Percentiles rank a stretch among this genome's conserved stretches.
These are phyloP conservation scores for Pollenia amentaria DNA, from an alignment of 2,888 invertebrate genomes.

Conservation along the genomic window DNA sequence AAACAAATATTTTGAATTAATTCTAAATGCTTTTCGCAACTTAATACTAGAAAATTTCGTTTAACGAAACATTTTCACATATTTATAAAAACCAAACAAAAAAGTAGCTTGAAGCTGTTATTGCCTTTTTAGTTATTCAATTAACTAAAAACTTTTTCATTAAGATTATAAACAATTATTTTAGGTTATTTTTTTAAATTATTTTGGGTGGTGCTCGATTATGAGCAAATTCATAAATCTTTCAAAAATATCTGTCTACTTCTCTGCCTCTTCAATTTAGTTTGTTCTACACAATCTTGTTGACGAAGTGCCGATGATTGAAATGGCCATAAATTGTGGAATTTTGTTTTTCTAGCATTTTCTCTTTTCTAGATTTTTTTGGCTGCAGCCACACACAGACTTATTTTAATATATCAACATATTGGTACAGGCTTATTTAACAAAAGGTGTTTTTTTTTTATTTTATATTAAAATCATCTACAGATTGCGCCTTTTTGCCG, in stretches of 20 bases:
- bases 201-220: not conserved
- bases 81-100: too few species aligned
- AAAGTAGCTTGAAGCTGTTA: too few species aligned
- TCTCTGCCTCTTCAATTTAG: conserved; percentile 9
- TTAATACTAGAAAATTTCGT: too few species aligned
- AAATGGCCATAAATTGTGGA: conserved; percentile 81
- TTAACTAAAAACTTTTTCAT: not conserved
- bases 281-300: conserved; percentile 26
- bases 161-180: too few species aligned
- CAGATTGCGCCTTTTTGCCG: too few species aligned
- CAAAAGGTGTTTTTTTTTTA: not conserved
- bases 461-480: not conserved
- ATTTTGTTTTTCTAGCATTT: conserved; percentile 75
- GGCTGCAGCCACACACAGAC: conserved; percentile 12
- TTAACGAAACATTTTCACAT: too few species aligned
- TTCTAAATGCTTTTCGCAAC: too few species aligned
- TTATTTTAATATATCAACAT: too few species aligned
- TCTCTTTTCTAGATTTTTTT: not conserved
- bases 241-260: not conserved
- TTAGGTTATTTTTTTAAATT: not conserved
- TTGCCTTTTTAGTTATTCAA: too few species aligned
- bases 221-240: not conserved
- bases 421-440: too few species aligned
- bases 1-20: too few species aligned
- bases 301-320: conserved; percentile 82